A percentile compares a stretch with the other conserved stretches of the same genome.
Conservation (phyloP, 2,797 vertebrate genomes). For the Carduelis carduelis region DNA sequence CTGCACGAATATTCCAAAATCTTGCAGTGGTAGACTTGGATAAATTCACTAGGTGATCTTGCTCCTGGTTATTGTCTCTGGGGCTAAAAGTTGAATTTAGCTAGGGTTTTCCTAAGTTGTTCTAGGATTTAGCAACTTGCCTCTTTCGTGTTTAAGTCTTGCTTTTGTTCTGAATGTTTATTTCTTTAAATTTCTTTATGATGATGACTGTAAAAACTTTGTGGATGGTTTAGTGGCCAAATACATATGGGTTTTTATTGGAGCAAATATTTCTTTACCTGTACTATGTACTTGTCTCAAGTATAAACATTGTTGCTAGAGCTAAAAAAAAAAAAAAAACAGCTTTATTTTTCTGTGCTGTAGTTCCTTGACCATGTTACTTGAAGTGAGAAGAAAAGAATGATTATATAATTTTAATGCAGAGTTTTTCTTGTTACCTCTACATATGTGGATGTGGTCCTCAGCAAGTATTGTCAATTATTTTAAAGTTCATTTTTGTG, state of each 20-base stretch:
- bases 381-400: neutral
- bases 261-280: neutral
- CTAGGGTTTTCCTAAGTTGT: neutral
- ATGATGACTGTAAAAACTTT: neutral
- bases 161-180: neutral
- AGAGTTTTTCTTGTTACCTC: neutral
- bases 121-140: neutral
- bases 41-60: neutral
- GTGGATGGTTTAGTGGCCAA: neutral
- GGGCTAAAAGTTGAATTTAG: neutral
- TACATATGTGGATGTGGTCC: neutral
- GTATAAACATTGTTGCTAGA: neutral
- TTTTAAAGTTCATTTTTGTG: neutral
- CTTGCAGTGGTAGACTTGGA: neutral
- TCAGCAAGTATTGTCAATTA: neutral
- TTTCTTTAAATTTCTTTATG: neutral
- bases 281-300: neutral
- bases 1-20: neutral
- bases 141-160: neutral
- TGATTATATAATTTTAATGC: neutral
- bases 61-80: neutral
- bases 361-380: neutral
- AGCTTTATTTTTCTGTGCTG: neutral
- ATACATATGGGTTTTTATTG: neutral
- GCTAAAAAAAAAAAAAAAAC: neutral